Evolutionary conservation across 2,113 vertebrate species (phyloP).

Genomic region (Cranoglanis bouderius): DNA sequence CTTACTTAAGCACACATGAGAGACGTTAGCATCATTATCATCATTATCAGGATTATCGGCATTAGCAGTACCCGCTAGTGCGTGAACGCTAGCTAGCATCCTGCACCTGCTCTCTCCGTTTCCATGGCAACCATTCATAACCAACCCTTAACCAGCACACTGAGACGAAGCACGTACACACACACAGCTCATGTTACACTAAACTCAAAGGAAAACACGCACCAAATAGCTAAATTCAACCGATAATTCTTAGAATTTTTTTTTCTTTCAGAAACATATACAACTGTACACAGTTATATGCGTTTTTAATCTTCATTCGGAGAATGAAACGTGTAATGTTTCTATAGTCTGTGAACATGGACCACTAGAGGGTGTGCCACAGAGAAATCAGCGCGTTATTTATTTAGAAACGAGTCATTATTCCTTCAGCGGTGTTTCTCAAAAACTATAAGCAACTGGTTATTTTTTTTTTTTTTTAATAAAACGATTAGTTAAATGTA

Average conservation of each 20-base stretch:
- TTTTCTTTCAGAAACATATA: neutral
- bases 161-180: neutral
- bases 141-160: constrained; percentile 1
- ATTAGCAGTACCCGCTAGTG: neutral
- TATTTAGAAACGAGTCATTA: neutral
- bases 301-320: neutral
- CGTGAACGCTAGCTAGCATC: constrained; percentile 6
- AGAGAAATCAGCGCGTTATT: neutral
- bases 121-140: constrained; percentile 53
- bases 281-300: neutral
- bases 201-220: neutral
- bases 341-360: neutral
- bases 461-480: too few relatives aligned
- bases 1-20: neutral
- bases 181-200: neutral
- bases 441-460: neutral
- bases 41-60: neutral
- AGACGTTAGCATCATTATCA: neutral
- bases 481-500: neutral
- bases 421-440: neutral
- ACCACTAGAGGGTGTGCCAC: constrained; percentile 38
- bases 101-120: constrained; percentile 59
- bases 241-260: neutral
- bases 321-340: neutral
- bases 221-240: neutral